Percentiles rank a stretch among this genome's conserved stretches.
Conservation (phyloP, 2,113 vertebrate species). For the Saguinus imperator region DNA sequence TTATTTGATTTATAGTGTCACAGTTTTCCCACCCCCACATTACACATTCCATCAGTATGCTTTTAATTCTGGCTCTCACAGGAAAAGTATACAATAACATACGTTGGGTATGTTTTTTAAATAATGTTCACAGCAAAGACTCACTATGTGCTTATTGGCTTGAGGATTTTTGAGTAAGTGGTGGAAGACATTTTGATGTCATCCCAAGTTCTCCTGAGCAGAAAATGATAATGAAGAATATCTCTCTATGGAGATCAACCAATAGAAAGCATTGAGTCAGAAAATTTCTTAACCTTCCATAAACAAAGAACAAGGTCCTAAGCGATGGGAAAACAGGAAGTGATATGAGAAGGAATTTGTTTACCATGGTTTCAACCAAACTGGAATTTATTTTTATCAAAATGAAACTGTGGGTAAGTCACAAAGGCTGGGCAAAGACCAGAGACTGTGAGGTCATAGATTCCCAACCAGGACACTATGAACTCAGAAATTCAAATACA, state of each 20-base stretch:
- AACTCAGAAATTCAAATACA: neutral
- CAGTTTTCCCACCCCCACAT: neutral
- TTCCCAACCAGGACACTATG: neutral
- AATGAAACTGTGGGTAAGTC: neutral
- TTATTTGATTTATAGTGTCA: neutral
- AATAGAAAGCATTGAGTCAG: neutral
- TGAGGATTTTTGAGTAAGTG: neutral
- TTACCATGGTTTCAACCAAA: constrained; percentile 10
- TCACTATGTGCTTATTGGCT: neutral
- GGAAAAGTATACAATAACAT: neutral
- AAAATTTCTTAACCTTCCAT: constrained; percentile 6
- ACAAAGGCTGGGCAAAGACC: constrained; percentile 12
- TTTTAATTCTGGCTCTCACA: neutral
- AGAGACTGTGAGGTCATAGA: neutral
- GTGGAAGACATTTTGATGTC: neutral
- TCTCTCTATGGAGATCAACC: neutral
- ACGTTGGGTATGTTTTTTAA: neutral
- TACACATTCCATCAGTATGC: neutral
- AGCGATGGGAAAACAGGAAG: constrained; percentile 35
- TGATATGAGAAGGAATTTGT: constrained; percentile 6
- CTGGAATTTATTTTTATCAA: constrained; percentile 48
- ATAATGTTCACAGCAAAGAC: neutral
- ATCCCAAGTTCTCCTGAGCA: neutral
- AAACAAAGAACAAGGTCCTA: constrained; percentile 30
- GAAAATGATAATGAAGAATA: neutral